Conservation (phyloP, 1,140 invertebrate genomes). For the Drosophila kikkawai region DNA sequence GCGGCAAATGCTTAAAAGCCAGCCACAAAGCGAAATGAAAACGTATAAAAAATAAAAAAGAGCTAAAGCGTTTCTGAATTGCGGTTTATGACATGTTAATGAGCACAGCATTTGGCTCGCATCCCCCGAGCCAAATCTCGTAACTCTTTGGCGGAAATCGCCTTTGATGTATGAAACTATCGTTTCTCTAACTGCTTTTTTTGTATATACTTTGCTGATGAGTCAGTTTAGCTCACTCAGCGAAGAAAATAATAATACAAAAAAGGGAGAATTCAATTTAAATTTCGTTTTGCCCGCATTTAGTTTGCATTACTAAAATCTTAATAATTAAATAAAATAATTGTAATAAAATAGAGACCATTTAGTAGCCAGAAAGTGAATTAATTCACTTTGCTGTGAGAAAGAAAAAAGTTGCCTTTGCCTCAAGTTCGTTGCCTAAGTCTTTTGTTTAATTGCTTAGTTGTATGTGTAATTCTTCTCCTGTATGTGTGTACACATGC, state of each 20-base stretch:
- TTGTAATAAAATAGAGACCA: constrained; percentile 6
- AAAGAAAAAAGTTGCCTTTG: not conserved
- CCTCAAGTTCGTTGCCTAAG: constrained; percentile 76
- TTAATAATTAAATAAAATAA: constrained; percentile 9
- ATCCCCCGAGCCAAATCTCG: constrained; percentile 25
- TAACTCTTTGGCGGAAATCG: constrained; percentile 35
- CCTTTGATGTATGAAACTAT: constrained; percentile 47
- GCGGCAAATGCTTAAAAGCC: constrained; percentile 28
- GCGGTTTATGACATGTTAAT: constrained; percentile 83
- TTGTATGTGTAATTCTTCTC: constrained; percentile 6
- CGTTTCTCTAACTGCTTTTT: constrained; percentile 27
- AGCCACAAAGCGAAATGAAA: constrained; percentile 5
- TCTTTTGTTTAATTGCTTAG: constrained; percentile 66
- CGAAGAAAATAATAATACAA: constrained; percentile 7
- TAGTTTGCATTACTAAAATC: constrained; percentile 8
- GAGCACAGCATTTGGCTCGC: constrained; percentile 59
- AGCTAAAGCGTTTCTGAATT: constrained; percentile 49
- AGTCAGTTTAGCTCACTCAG: constrained; percentile 24
- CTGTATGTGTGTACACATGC: constrained; percentile 15
- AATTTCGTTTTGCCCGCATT: not conserved
- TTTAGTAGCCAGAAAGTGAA: constrained; percentile 32
- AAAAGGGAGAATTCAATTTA: not conserved
- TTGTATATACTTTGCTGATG: constrained; percentile 22
- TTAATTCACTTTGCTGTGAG: constrained; percentile 4
- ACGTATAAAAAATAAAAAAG: constrained; percentile 17